A percentile compares a stretch with the other conserved stretches of the same genome.
Evolutionary conservation across 2,797 vertebrate species (phyloP).

Genomic region (Rhinoraja longicauda): DNA sequence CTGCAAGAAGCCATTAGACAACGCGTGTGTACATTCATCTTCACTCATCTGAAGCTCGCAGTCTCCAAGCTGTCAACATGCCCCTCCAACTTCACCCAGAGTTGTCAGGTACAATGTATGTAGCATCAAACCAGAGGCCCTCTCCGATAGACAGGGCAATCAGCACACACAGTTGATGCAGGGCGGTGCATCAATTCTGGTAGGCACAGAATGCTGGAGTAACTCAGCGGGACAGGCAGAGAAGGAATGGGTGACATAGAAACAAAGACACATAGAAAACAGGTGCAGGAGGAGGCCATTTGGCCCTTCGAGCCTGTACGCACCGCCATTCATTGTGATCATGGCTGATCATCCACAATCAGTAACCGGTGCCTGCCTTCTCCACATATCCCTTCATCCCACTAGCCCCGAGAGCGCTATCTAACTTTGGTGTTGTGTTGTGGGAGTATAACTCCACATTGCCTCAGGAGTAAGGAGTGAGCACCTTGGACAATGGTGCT

Average conservation of each 20-base stretch:
- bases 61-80: neutral
- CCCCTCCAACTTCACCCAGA: neutral
- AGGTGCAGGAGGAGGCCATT: too few species aligned
- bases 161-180: neutral
- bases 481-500: neutral
- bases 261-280: too few species aligned
- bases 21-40: neutral
- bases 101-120: neutral
- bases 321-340: too few species aligned
- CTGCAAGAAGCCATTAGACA: neutral
- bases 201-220: too few species aligned
- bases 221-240: too few species aligned
- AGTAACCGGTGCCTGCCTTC: too few species aligned
- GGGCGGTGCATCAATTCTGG: neutral
- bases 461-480: neutral
- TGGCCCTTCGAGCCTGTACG: too few species aligned
- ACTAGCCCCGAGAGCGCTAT: too few species aligned
- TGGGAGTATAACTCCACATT: neutral
- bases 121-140: neutral
- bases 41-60: neutral
- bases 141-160: slow-evolving; percentile 15
- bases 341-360: too few species aligned
- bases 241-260: too few species aligned
- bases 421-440: too few species aligned
- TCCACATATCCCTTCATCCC: too few species aligned